phyloP scores from a whole-genome alignment of 2,888 invertebrate genomes.

The Frankliniella fusca region DNA sequence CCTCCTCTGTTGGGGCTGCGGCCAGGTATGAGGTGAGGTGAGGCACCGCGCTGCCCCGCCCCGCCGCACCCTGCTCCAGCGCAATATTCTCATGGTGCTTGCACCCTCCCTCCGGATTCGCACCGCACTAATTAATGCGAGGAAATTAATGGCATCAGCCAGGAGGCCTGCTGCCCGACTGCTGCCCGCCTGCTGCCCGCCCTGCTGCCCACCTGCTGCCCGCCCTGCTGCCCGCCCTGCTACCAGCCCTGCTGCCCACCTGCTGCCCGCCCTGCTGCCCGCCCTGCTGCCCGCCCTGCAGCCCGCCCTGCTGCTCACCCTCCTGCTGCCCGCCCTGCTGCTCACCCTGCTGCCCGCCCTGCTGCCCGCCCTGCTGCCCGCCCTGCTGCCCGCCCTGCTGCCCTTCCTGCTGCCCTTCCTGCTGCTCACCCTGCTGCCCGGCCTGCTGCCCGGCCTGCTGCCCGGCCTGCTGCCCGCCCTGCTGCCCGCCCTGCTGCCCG shows the following conservation, averaged over 20 bases:
- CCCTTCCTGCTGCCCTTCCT: not conserved
- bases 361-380: not conserved
- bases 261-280: not conserved
- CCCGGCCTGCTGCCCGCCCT: not conserved
- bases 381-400: too few relatives aligned
- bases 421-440: not conserved
- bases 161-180: not conserved
- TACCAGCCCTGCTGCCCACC: not conserved
- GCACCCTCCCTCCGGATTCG: conserved; percentile 17
- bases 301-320: not conserved
- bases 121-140: conserved; percentile 18
- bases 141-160: conserved; percentile 12
- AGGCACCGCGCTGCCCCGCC: not conserved
- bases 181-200: not conserved
- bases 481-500: not conserved
- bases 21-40: not conserved
- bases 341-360: not conserved
- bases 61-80: not conserved
- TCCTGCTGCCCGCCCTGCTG: not conserved
- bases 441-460: not conserved
- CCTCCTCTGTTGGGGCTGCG: not conserved
- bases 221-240: not conserved
- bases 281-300: too few relatives aligned
- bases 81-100: conserved; percentile 9
- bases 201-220: not conserved